Conservation (phyloP, 2,888 invertebrate species). For the Colletes collaris region DNA sequence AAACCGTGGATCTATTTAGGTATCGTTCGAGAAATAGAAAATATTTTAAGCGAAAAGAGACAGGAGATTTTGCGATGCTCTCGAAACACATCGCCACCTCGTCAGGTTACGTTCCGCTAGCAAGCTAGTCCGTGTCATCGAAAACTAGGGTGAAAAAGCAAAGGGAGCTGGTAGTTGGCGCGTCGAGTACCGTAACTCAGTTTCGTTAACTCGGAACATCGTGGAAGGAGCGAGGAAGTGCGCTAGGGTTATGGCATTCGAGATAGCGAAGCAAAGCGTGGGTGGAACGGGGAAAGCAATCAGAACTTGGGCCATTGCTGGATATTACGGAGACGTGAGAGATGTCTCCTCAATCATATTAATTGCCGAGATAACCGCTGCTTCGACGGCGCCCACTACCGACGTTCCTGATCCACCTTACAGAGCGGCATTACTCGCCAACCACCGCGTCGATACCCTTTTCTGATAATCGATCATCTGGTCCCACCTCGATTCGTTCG, state of each 20-base stretch:
- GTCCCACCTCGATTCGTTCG: background rate
- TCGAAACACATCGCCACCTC: background rate
- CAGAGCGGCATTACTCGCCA: slow-evolving; percentile 10
- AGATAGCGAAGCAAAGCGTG: slow-evolving; percentile 74
- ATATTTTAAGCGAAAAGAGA: too few species aligned
- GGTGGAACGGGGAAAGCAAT: slow-evolving; percentile 80
- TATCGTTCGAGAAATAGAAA: too few species aligned
- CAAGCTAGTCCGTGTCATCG: background rate
- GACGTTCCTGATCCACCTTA: slow-evolving; percentile 45
- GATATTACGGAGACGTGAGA: slow-evolving; percentile 83
- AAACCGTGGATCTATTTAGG: too few species aligned
- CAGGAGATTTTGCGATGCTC: background rate
- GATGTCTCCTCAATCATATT: slow-evolving; percentile 83
- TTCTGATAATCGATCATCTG: slow-evolving; percentile 12
- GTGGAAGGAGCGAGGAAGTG: slow-evolving; percentile 68
- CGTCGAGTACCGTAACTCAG: slow-evolving; percentile 64
- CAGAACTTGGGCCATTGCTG: slow-evolving; percentile 83
- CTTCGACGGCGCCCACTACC: slow-evolving; percentile 77
- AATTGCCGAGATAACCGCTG: slow-evolving; percentile 82
- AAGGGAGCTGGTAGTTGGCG: slow-evolving; percentile 33
- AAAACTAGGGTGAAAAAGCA: slow-evolving; percentile 40
- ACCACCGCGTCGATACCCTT: slow-evolving; percentile 17
- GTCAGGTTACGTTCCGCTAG: background rate
- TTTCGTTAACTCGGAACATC: slow-evolving; percentile 68
- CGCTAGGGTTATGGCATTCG: slow-evolving; percentile 77